These are phyloP conservation scores for Galleria mellonella DNA, from an alignment of 1,140 invertebrate genomes.

Conservation along the genomic window DNA sequence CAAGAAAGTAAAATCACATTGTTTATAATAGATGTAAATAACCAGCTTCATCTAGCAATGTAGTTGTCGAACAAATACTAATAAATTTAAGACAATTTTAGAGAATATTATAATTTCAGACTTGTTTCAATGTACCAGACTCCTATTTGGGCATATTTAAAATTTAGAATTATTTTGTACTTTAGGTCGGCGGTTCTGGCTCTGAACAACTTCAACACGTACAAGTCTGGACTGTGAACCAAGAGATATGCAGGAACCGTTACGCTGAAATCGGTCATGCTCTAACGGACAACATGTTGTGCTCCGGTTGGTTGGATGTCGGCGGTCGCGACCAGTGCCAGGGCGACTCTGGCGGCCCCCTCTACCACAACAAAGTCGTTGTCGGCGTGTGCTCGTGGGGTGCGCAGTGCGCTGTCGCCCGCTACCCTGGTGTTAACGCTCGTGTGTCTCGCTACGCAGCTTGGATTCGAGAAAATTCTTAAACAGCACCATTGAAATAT, in stretches of 20 bases:
- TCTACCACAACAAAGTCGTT: constrained; percentile 6
- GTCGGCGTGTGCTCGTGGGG: constrained; percentile 4
- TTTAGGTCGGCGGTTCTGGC: not conserved
- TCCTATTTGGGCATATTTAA: too few relatives aligned
- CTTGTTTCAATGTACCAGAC: too few relatives aligned
- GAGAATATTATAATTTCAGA: too few relatives aligned
- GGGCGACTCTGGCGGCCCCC: not conserved
- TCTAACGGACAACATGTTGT: constrained; percentile 9
- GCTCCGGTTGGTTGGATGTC: constrained; percentile 13
- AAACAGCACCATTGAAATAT: not conserved
- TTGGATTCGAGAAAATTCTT: constrained; percentile 1
- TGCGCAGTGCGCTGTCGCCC: not conserved
- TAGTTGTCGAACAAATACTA: too few relatives aligned
- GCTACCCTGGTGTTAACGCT: constrained; percentile 6
- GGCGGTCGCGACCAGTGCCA: constrained; percentile 10
- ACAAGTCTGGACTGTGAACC: constrained; percentile 8
- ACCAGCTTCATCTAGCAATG: too few relatives aligned
- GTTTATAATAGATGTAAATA: too few relatives aligned
- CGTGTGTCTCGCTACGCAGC: constrained; percentile 1
- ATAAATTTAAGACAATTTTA: too few relatives aligned
- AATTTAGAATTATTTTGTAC: not conserved
- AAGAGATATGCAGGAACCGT: constrained; percentile 1
- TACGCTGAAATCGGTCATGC: not conserved
- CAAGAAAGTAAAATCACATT: too few relatives aligned
- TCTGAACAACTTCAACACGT: constrained; percentile 10